Evolutionary conservation across 2,797 vertebrate genomes (phyloP).

Genomic region (Dermochelys coriacea): DNA sequence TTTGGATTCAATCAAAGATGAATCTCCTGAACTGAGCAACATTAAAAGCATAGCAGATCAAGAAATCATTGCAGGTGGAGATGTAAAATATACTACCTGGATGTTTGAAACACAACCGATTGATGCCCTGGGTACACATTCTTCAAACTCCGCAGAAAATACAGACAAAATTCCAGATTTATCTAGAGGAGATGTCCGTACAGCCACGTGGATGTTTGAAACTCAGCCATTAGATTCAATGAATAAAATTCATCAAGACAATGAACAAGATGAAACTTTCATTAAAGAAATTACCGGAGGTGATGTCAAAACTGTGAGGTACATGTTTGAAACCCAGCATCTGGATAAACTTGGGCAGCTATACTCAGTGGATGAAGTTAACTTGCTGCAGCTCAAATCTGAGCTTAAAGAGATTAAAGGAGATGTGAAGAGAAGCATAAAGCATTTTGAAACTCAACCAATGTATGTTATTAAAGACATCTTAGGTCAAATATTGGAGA

Average conservation of each 20-base stretch:
- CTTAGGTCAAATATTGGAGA: conserved; percentile 88
- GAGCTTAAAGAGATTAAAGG: conserved; percentile 90
- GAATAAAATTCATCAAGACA: conserved; percentile 85
- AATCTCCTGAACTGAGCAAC: conserved; percentile 78
- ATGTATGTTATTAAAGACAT: conserved; percentile 89
- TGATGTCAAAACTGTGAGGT: conserved; percentile 87
- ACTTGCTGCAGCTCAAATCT: conserved; percentile 86
- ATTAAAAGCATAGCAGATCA: conserved; percentile 81
- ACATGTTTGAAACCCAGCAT: conserved; percentile 90
- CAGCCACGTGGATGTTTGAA: conserved; percentile 89
- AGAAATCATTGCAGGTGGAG: conserved; percentile 87
- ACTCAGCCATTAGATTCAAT: conserved; percentile 85
- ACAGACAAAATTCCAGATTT: conserved; percentile 84
- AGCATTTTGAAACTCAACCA: conserved; percentile 90
- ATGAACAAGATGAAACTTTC: conserved; percentile 79
- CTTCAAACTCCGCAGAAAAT: conserved; percentile 70
- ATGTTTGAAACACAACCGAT: conserved; percentile 92
- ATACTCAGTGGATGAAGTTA: conserved; percentile 87
- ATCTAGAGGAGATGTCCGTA: conserved; percentile 84
- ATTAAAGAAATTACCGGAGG: conserved; percentile 85
- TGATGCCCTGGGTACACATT: conserved; percentile 73
- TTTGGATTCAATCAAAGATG: conserved; percentile 86
- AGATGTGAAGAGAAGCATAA: conserved; percentile 88
- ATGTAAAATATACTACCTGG: conserved; percentile 88
- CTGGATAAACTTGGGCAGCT: conserved; percentile 86